These are phyloP conservation scores for Smittia sp. DNA, from an alignment of 2,888 invertebrate genomes.

Conservation along the genomic window DNA sequence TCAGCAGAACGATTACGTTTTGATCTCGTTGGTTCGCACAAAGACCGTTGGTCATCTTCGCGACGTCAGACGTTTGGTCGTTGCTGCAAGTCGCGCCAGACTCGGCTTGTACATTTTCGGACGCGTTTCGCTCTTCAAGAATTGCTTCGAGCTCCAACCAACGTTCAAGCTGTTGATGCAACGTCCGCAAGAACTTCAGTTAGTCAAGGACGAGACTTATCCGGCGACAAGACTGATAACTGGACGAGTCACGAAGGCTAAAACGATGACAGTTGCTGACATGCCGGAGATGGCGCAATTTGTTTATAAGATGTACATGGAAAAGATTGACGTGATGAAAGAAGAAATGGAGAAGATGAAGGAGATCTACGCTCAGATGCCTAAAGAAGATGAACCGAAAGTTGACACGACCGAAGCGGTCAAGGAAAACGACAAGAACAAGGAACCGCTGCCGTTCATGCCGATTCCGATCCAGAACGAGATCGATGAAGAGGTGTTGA, in stretches of 20 bases:
- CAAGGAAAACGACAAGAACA: slow-evolving; percentile 10
- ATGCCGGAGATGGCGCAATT: slow-evolving; percentile 96
- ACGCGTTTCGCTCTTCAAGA: slow-evolving; percentile 85
- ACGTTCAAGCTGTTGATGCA: slow-evolving; percentile 87
- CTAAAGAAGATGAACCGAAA: slow-evolving; percentile 23
- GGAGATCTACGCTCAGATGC: slow-evolving; percentile 42
- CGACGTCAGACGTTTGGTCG: slow-evolving; percentile 93
- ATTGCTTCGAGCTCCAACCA: slow-evolving; percentile 95
- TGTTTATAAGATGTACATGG: slow-evolving; percentile 88
- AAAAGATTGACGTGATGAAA: slow-evolving; percentile 66
- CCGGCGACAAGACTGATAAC: slow-evolving; percentile 64
- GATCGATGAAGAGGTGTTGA: slow-evolving; percentile 46
- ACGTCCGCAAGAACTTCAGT: slow-evolving; percentile 74
- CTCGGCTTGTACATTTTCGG: slow-evolving; percentile 96
- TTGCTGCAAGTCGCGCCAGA: slow-evolving; percentile 96
- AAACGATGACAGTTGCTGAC: slow-evolving; percentile 64
- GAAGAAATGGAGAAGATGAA: slow-evolving; percentile 46
- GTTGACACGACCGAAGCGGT: background rate
- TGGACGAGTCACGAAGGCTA: slow-evolving; percentile 52
- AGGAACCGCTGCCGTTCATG: slow-evolving; percentile 45
- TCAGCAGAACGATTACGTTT: slow-evolving; percentile 98
- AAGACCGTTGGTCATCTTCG: slow-evolving; percentile 96
- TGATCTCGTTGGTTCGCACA: slow-evolving; percentile 93
- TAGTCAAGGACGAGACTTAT: slow-evolving; percentile 77
- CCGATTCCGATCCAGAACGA: slow-evolving; percentile 58